Base-by-base conservation (phyloP, 2,888 invertebrate genomes). In the Cenopis cana region DNA sequence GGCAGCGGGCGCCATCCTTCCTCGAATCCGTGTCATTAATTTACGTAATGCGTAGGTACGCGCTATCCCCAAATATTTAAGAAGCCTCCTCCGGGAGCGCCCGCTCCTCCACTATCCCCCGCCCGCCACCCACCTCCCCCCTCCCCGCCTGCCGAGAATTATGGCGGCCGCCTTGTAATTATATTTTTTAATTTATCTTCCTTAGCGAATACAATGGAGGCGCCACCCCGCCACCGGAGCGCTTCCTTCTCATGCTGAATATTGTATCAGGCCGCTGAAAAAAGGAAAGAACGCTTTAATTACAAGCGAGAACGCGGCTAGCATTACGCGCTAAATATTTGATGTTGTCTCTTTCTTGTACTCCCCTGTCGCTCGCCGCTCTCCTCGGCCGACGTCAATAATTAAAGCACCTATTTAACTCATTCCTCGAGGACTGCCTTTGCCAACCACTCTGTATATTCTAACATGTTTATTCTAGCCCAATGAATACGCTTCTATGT, bases 121-220 rank as follows among this genome's bases (percentile, higher is more conserved):
- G 74, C 85, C 80, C 76, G 76, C 81, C 84, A 74, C 85, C 84
- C 79, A 81, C 83, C 85, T 80, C 87, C 86, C 77, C 84, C 80
- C 86, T 77, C 80, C 85, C 88, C 92, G 87, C 92, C 91, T 84
- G 91, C 88, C 89, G 92, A 94, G 94, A 94, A 93, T 94, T 94
- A 94, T 94, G 94, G 94, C 94, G 94, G 94, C 93, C 94, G 94
- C 94, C 93, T 93, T 94, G 94, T 95, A 95, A 95, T 95, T 95
- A 95, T 94, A 95, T 95, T 95, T 95, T 95, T 95, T 95, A 95
- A 95, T 95, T 95, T 95, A 95, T 95, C 95, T 95, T 95, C 94
- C 94, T 95, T 95, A 94, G 94, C 93, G 94, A 93, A 91, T 92
- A 94, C 93, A 94, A 93, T 93, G 93, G 93, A 92, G 93, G 93